A percentile compares a stretch with the other conserved stretches of the same genome.
Evolutionary conservation across 1,140 invertebrate genomes (phyloP).

Genomic region (Thereuonema tuberculata): DNA sequence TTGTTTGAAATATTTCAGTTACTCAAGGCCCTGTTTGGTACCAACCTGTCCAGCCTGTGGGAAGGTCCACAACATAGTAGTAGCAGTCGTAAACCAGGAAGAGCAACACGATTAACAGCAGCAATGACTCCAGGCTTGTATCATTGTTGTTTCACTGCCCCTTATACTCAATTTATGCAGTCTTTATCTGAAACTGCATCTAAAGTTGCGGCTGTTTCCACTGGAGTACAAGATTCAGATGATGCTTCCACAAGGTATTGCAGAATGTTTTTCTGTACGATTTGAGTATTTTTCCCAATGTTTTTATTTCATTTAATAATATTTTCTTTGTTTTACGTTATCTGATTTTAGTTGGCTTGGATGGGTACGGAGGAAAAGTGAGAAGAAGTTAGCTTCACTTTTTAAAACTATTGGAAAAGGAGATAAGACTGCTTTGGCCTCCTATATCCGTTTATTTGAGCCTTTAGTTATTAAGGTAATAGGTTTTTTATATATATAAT

Average conservation of each 20-base stretch:
- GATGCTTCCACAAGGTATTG: not conserved
- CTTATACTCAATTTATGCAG: constrained; percentile 34
- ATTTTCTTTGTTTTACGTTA: too few relatives aligned
- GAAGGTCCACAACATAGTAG: constrained; percentile 22
- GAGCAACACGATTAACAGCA: constrained; percentile 21
- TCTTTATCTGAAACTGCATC: constrained; percentile 19
- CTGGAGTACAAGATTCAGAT: not conserved
- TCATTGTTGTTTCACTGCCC: constrained; percentile 31
- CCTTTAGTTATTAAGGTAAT: constrained; percentile 65
- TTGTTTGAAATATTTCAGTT: too few relatives aligned
- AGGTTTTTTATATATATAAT: not conserved
- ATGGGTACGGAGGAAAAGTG: constrained; percentile 31
- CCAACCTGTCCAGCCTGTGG: constrained; percentile 56
- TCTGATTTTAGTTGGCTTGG: constrained; percentile 28
- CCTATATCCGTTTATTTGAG: constrained; percentile 74
- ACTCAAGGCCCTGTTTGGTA: constrained; percentile 66
- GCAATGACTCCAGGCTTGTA: constrained; percentile 30
- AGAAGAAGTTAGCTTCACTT: constrained; percentile 30
- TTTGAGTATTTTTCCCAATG: too few relatives aligned
- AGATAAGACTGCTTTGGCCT: constrained; percentile 46
- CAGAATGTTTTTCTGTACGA: too few relatives aligned
- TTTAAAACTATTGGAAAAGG: constrained; percentile 30
- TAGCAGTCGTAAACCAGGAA: constrained; percentile 19
- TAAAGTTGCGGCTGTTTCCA: too few relatives aligned
- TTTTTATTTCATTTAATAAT: too few relatives aligned